Base-by-base conservation (phyloP, 2,113 vertebrate genomes). In the Raja brachyura region DNA sequence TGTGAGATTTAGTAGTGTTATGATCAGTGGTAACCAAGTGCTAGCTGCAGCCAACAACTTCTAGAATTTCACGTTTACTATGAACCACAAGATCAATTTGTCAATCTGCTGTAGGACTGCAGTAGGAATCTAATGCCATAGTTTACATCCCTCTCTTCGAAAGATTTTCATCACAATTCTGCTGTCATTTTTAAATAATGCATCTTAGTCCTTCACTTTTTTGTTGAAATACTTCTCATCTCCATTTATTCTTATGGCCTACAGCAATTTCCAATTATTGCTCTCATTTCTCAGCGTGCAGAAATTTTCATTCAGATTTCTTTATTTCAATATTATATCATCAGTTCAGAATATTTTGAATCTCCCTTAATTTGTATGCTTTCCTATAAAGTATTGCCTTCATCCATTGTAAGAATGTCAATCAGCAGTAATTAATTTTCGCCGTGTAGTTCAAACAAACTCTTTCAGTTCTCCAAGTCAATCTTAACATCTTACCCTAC, bases 161-260 rank as follows among this genome's bases (percentile, higher is more conserved):
- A 90, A 90, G 86, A 90, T 90, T 14, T 16, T 68, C n/a, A 90
- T 68, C 63, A 66, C 33, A 68, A 48, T 70, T 68, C 86, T 63
- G 31, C 8, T 68, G 39, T 33, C n/a, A 90, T 33, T 68, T 88
- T 88, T 18, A 66, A n/a, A 88, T 39, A 90, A 90, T 86, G 63
- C 31, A 25, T 48, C 66, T 20, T 13, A 11, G 9, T 9, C 28
- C 63, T 85, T 90, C 28, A 31, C 3, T 70, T 22, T 13, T 70
- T 73, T 92, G 33, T 48, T 92, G 16, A 73, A 92, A 70, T 66
- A 86, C 13, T 68, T 90, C 18, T 20, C 4, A 92, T 25, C 33
- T 73, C 9, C 7, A 70, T 70, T 31, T 92, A 1, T 18, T n/a
- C 2, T 73, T 22, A 31, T 39, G 31, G 28, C 48, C 63, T 25